Evolutionary conservation across 2,113 vertebrate species (phyloP), one percentile per base, ranked within the genome.

Genomic region (Chrysochloris asiatica): DNA sequence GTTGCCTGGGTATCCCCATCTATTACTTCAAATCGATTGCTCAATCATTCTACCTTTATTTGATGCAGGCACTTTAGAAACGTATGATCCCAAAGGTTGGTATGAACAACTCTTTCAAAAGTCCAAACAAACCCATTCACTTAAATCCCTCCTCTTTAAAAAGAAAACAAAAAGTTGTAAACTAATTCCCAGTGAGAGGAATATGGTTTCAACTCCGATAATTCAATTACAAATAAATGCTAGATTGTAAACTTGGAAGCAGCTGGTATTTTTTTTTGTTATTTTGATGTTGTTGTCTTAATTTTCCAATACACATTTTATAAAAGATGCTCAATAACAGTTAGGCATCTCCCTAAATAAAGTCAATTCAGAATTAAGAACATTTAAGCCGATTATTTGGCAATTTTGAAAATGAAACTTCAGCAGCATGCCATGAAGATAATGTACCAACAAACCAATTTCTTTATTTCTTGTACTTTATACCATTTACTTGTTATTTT

Each of bases 81-180:
- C 22, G 45, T 81, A 59, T 33, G 41, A 38, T 77, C 38, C 43
- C 28, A 16, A 54, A 59, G 26, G 28, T 10, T 92, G 93, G 88
- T 90, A 81, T 90, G 47, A 86, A 59, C 83, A 90, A 0, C 24
- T 47, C 43, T 91, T 93, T 85, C 54, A 43, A 71, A 76, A 94
- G 17, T 86, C 90, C 88, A 93, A 76, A 94, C 95, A 91, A n/a
- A n/a, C n/a, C 5, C 52, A 63, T n/a, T 38, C 48, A 54, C 72
- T 71, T 92, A 75, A 47, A 71, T 67, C 48, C 21, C 11, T 92
- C 48, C 26, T 50, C 52, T 90, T 86, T 83, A 93, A 92, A 89
- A 17, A 84, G 59, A 61, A 95, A 65, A 86, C 48, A 52, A 59
- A 75, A 91, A 69, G 72, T 56, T 38, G 26, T 69, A 75, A 95